phyloP scores from a whole-genome alignment of 2,888 invertebrate species.

The Sminthurinus aureus region DNA sequence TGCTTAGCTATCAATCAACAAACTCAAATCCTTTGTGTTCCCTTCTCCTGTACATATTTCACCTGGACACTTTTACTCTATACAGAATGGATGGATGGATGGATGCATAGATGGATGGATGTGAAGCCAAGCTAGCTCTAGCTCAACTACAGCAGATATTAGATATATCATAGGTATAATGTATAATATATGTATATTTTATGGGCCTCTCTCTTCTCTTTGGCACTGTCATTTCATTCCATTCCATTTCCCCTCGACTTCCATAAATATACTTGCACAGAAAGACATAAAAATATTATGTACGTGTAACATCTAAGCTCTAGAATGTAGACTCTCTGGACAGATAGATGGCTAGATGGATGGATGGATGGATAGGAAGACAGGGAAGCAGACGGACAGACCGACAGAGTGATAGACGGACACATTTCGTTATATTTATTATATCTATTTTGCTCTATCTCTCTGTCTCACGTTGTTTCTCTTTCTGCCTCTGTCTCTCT shows the following conservation, averaged over 20 bases:
- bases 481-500: not conserved
- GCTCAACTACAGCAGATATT: not conserved
- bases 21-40: conserved; percentile 45
- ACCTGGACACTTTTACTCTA: conserved; percentile 51
- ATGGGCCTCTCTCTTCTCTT: conserved; percentile 19
- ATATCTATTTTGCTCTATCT: not conserved
- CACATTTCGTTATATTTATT: conserved; percentile 29
- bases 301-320: too few species aligned
- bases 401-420: conserved; percentile 19
- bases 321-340: too few species aligned
- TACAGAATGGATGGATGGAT: not conserved
- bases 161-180: not conserved
- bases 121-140: not conserved
- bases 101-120: not conserved
- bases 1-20: conserved; percentile 59
- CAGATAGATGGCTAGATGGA: not conserved
- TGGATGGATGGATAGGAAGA: conserved; percentile 4
- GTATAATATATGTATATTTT: conserved; percentile 22
- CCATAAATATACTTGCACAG: not conserved
- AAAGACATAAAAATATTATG: too few species aligned
- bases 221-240: conserved; percentile 34
- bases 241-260: conserved; percentile 37
- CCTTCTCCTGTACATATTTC: conserved; percentile 55
- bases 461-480: not conserved
- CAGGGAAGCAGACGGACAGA: not conserved